These are phyloP conservation scores for Dendrolimus houi DNA, from an alignment of 2,888 invertebrate species.

Conservation along the genomic window DNA sequence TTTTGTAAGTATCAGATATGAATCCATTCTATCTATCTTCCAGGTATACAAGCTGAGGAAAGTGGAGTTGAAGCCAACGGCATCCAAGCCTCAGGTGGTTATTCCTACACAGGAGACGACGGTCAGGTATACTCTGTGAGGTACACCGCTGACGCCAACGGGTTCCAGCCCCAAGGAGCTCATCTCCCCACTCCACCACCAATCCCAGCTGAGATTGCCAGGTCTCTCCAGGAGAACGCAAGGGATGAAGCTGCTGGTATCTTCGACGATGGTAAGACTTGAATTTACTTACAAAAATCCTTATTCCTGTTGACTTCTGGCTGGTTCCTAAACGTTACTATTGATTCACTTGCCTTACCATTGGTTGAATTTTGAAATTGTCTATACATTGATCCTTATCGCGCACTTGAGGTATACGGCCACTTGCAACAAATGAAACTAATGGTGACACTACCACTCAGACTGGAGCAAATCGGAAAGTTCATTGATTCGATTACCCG, in stretches of 20 bases:
- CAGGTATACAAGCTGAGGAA: slow-evolving; percentile 63
- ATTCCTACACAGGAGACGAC: slow-evolving; percentile 77
- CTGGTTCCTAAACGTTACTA: too few species aligned
- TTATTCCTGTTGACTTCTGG: too few species aligned
- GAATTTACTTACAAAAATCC: too few species aligned
- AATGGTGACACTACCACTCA: too few species aligned
- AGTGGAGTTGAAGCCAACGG: slow-evolving; percentile 56
- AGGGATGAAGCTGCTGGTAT: slow-evolving; percentile 73
- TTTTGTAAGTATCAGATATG: too few species aligned
- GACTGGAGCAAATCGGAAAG: too few species aligned
- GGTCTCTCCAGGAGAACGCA: slow-evolving; percentile 64
- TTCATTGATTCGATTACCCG: too few species aligned
- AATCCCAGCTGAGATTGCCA: slow-evolving; percentile 73
- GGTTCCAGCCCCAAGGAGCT: slow-evolving; percentile 72
- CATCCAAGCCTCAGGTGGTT: slow-evolving; percentile 73
- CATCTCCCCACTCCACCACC: slow-evolving; percentile 78
- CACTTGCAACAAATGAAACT: too few species aligned
- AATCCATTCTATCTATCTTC: slow-evolving; percentile 4
- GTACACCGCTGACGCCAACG: slow-evolving; percentile 59
- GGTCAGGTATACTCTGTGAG: slow-evolving; percentile 73
- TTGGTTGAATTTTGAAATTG: too few species aligned
- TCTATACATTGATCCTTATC: too few species aligned
- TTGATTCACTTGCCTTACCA: too few species aligned
- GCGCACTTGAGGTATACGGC: too few species aligned
- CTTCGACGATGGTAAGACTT: slow-evolving; percentile 61